A percentile compares a stretch with the other conserved stretches of the same genome.
Conservation (phyloP, 2,113 vertebrate species). For the Microtus oregoni region DNA sequence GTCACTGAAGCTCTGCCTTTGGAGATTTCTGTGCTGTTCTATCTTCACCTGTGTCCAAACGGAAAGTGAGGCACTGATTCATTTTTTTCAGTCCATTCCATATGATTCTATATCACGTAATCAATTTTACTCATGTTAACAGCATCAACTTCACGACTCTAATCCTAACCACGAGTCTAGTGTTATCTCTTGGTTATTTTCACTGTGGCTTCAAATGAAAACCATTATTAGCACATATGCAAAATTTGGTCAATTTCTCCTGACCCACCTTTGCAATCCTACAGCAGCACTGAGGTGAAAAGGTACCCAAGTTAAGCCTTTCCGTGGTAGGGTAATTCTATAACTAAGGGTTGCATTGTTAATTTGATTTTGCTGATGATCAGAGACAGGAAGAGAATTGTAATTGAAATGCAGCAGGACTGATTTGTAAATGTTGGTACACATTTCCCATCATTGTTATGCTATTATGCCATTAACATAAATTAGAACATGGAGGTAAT, state of each 20-base stretch:
- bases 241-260: background rate
- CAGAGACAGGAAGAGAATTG: slow-evolving; percentile 76
- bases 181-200: background rate
- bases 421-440: slow-evolving; percentile 81
- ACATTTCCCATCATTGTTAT: slow-evolving; percentile 82
- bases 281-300: slow-evolving; percentile 17
- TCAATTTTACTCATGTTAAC: background rate
- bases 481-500: slow-evolving; percentile 80
- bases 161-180: background rate
- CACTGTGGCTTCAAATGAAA: background rate
- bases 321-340: slow-evolving; percentile 53
- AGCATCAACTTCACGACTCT: background rate
- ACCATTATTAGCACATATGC: background rate
- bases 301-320: background rate
- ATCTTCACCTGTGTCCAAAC: background rate
- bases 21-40: background rate
- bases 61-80: background rate
- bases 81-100: background rate
- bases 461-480: slow-evolving; percentile 83
- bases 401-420: slow-evolving; percentile 79
- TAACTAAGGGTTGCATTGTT: slow-evolving; percentile 71
- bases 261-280: background rate
- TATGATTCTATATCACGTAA: background rate
- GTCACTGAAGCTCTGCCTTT: background rate
- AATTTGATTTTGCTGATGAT: slow-evolving; percentile 80